These are phyloP conservation scores for Nomada ferruginata DNA, from an alignment of 2,888 invertebrate species.

Conservation along the genomic window DNA sequence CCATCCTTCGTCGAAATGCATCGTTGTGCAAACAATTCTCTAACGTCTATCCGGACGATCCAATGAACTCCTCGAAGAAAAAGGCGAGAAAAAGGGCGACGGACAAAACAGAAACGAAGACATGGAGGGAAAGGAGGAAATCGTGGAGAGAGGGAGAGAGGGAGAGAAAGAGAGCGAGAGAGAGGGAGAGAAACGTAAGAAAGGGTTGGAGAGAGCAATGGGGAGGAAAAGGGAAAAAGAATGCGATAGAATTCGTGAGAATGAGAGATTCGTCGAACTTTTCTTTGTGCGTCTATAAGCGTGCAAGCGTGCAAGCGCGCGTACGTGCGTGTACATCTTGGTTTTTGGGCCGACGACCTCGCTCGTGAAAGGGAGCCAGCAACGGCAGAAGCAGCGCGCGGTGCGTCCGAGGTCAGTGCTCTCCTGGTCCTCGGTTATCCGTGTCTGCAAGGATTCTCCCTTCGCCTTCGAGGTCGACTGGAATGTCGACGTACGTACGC, in stretches of 20 bases:
- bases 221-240: conserved; percentile 1
- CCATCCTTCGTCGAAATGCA: conserved; percentile 16
- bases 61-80: conserved; percentile 21
- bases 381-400: conserved; percentile 64
- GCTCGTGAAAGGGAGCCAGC: conserved; percentile 73
- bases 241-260: neutral
- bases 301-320: conserved; percentile 67
- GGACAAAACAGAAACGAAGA: neutral
- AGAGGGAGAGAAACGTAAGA: neutral
- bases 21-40: conserved; percentile 2
- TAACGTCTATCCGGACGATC: neutral
- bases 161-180: neutral
- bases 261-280: conserved; percentile 58
- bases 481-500: conserved; percentile 68
- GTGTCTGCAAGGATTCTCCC: conserved; percentile 72
- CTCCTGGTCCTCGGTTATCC: conserved; percentile 73
- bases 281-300: conserved; percentile 68
- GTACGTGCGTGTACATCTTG: conserved; percentile 66
- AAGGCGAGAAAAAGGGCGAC: neutral
- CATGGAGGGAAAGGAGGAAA: neutral
- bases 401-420: conserved; percentile 73
- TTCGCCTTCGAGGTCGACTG: conserved; percentile 75
- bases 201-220: neutral
- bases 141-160: neutral
- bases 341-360: conserved; percentile 74